These are phyloP conservation scores for Meleagris gallopavo DNA, from an alignment of 2,113 vertebrate genomes.

Conservation along the genomic window DNA sequence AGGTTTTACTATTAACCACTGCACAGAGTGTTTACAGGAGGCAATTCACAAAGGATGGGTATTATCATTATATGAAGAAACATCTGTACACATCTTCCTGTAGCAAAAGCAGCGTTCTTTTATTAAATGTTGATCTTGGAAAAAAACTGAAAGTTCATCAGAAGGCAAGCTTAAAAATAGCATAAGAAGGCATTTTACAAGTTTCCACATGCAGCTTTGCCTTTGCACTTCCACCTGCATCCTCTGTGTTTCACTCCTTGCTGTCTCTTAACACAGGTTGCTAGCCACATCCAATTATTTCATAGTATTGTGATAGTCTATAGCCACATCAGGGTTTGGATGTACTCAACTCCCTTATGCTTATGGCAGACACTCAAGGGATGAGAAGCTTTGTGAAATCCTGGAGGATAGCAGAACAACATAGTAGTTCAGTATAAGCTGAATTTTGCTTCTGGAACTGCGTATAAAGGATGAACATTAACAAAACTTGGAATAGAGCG, in stretches of 20 bases:
- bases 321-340: neutral
- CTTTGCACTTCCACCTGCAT: constrained; percentile 6
- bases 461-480: neutral
- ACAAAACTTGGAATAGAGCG: neutral
- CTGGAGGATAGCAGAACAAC: neutral
- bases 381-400: neutral
- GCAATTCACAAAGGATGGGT: neutral
- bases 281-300: neutral
- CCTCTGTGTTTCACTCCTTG: neutral
- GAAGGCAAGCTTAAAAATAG: neutral
- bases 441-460: neutral
- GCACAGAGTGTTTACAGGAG: neutral
- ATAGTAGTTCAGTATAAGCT: neutral
- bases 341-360: neutral
- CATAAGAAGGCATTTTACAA: neutral
- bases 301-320: neutral
- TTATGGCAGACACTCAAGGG: neutral
- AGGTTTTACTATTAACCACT: neutral
- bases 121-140: neutral
- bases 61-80: neutral
- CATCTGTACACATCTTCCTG: neutral
- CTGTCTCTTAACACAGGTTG: neutral
- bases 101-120: neutral
- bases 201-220: neutral
- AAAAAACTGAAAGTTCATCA: neutral